phyloP scores from a whole-genome alignment of 2,797 vertebrate species.

The Gastrophryne carolinensis region DNA sequence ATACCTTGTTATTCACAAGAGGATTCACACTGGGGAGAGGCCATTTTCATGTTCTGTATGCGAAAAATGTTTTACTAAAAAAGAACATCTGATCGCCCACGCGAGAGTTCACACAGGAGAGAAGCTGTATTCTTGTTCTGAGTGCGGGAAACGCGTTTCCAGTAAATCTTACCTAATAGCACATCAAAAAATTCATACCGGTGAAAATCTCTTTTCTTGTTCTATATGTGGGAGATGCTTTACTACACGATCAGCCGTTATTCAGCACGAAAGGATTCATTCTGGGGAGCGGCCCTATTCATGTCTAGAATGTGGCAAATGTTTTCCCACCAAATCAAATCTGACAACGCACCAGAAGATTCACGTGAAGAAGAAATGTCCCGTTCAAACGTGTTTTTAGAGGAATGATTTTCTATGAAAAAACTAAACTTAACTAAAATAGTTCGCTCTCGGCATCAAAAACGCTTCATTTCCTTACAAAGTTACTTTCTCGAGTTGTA shows the following conservation, averaged over 20 bases:
- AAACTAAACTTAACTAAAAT: too few relatives aligned
- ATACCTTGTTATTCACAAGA: not conserved
- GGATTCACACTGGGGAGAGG: not conserved
- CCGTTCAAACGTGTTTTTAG: too few relatives aligned
- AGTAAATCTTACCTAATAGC: not conserved
- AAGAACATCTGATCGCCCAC: not conserved
- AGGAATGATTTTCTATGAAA: too few relatives aligned
- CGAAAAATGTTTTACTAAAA: not conserved
- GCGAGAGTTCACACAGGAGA: not conserved
- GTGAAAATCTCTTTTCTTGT: not conserved
- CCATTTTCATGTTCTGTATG: not conserved
- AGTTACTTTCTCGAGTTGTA: too few relatives aligned
- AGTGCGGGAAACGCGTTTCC: not conserved
- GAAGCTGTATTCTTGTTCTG: not conserved
- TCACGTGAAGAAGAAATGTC: too few relatives aligned
- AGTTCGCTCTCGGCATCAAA: too few relatives aligned
- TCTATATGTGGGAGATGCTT: not conserved
- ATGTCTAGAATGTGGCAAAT: not conserved
- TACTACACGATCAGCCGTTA: not conserved
- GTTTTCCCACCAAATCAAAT: not conserved
- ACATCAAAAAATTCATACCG: not conserved
- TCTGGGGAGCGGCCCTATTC: not conserved
- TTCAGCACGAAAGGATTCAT: not conserved
- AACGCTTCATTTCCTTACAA: too few relatives aligned
- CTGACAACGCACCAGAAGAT: not conserved